phyloP scores from a whole-genome alignment of 2,797 vertebrate genomes.

The Falco concolor region DNA sequence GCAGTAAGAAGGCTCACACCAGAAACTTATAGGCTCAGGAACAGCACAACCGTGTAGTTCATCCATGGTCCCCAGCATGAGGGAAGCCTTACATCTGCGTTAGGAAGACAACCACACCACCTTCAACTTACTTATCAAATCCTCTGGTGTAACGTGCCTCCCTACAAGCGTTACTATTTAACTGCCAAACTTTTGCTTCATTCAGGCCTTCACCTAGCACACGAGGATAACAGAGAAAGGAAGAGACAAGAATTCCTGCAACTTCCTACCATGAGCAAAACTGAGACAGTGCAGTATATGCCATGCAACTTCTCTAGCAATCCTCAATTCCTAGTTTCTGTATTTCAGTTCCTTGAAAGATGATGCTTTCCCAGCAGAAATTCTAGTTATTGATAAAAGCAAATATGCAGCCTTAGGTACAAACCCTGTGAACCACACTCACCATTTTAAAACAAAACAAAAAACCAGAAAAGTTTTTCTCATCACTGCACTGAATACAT shows the following conservation, averaged over 20 bases:
- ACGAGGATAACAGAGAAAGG: fast-evolving
- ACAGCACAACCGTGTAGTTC: background rate
- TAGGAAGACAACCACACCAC: background rate
- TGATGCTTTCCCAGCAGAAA: background rate
- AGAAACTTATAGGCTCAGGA: background rate
- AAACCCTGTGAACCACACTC: background rate
- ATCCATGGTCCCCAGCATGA: fast-evolving
- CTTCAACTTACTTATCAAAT: background rate
- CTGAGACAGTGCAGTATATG: background rate
- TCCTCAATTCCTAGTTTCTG: background rate
- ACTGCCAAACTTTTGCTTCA: background rate
- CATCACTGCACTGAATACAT: background rate
- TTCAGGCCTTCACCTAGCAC: background rate
- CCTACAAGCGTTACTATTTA: background rate
- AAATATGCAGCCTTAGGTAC: background rate
- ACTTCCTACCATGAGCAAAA: background rate
- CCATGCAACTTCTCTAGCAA: background rate
- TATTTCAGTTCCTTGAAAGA: background rate
- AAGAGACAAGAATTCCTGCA: background rate
- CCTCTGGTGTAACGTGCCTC: background rate
- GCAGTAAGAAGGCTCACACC: background rate
- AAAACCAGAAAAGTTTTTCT: no score
- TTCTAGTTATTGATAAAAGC: background rate
- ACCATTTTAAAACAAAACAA: no score
- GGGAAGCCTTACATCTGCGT: background rate